Base-by-base conservation (phyloP, 2,797 vertebrate genomes). In the Enteromius afrohamiltoni region DNA sequence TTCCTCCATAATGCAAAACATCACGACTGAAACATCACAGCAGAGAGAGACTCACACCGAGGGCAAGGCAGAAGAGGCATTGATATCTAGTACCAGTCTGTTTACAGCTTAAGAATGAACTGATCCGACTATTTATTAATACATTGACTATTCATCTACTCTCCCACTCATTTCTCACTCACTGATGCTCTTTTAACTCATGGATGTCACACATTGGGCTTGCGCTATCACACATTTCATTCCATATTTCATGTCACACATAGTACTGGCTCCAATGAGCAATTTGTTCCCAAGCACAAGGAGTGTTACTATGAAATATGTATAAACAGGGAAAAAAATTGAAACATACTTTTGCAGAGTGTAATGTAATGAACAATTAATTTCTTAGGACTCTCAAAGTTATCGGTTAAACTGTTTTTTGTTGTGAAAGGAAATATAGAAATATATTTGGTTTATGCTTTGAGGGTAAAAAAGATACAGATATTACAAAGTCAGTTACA, bases 281-380 rank as follows among this genome's bases (percentile, higher is more conserved):
- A 79, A 64, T 84, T 64, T 65, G 37, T 73, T 70, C 65, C 40
- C 42, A 40, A 40, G 10, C 13, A 45, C 31, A 21, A 17, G 51
- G 64, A 71, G 77, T 82, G 69, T 82, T 82, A 82, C 29, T 62
- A 62, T 64, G 68, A 53, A 70, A 79, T 60, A 51, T 79, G 67
- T 17, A 37, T 73, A 70, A 45, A 62, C 14, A 21, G 34, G 26
- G 19, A 8, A 4, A 62, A 70, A 16, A 34, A 23, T 0, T 60
- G 0, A 26, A 70, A 51, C 17, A 31, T 67, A 71, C 45, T 64
- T 45, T 29, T 47, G 0, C 23, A 47, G 51, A n/a, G 29, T 64
- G 16, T 7, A 31, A 64, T 0, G 60, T 31, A 29, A 8, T 76
- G 40, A 60, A 82, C 51, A 77, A 53, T 73, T 19, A 14, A 53